These are phyloP conservation scores for Oithona nana DNA, from an alignment of 2,888 invertebrate species.

Conservation along the genomic window DNA sequence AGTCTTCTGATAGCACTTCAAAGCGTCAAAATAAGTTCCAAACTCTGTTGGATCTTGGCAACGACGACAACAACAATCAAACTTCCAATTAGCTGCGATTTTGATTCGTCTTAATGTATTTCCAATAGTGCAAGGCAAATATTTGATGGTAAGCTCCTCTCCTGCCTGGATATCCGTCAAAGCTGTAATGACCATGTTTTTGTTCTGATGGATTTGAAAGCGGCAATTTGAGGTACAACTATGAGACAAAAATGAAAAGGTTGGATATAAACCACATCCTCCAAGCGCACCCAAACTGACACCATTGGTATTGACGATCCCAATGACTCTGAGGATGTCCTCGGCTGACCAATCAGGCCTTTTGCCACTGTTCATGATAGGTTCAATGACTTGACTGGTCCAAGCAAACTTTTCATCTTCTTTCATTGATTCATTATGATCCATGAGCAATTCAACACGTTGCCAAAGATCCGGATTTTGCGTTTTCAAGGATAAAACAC, in stretches of 20 bases:
- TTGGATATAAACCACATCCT: constrained; percentile 8
- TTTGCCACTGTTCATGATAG: not conserved
- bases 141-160: constrained; percentile 5
- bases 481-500: not conserved
- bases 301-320: constrained; percentile 9
- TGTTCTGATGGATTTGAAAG: constrained; percentile 1
- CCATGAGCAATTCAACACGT: constrained; percentile 6
- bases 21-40: constrained; percentile 53
- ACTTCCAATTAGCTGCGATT: constrained; percentile 8
- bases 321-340: not conserved
- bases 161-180: not conserved
- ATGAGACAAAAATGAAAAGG: constrained; percentile 12
- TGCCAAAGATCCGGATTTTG: not conserved
- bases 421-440: constrained; percentile 1
- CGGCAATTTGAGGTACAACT: not conserved
- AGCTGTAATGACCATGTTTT: not conserved
- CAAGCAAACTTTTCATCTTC: not conserved
- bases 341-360: not conserved
- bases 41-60: constrained; percentile 62
- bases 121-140: not conserved
- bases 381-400: not conserved
- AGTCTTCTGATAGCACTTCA: constrained; percentile 54
- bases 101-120: not conserved
- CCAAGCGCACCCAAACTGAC: not conserved
- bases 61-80: constrained; percentile 50